Percentiles rank a stretch among this genome's conserved stretches.
These are phyloP conservation scores for Tipula lateralis DNA, from an alignment of 2,888 invertebrate species.

Conservation along the genomic window DNA sequence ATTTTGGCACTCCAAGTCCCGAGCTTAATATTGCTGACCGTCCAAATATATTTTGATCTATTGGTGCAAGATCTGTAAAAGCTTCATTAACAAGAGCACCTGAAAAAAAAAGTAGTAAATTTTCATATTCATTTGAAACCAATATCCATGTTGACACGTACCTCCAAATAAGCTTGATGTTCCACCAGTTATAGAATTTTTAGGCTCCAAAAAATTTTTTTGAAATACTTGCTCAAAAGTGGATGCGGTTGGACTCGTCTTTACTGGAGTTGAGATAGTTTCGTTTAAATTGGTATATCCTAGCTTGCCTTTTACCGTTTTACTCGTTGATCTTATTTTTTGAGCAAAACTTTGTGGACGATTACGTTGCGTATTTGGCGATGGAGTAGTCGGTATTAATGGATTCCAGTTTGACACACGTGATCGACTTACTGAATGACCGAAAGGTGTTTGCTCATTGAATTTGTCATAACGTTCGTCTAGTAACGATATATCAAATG, in stretches of 20 bases:
- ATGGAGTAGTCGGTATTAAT: constrained; percentile 47
- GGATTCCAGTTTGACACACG: constrained; percentile 44
- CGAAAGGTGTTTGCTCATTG: constrained; percentile 43
- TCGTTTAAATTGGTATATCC: constrained; percentile 79
- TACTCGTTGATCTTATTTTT: constrained; percentile 77
- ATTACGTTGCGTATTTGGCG: constrained; percentile 46
- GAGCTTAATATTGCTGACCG: constrained; percentile 45
- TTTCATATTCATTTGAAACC: background rate
- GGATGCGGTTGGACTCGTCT: constrained; percentile 55
- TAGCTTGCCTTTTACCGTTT: constrained; percentile 70
- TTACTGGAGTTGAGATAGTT: constrained; percentile 62
- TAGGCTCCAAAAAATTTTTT: constrained; percentile 45
- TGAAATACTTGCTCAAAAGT: constrained; percentile 42
- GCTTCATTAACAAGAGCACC: constrained; percentile 31
- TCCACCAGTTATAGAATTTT: constrained; percentile 47
- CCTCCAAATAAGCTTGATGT: constrained; percentile 41
- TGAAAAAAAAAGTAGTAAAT: background rate
- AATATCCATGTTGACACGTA: constrained; percentile 25
- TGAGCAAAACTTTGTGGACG: constrained; percentile 86
- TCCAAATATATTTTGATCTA: constrained; percentile 38
- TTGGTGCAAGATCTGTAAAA: constrained; percentile 27
- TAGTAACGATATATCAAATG: constrained; percentile 43
- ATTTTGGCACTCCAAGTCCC: constrained; percentile 58
- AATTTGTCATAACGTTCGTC: constrained; percentile 50
- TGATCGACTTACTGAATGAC: constrained; percentile 39